Percentiles rank a stretch among this genome's conserved stretches.
Evolutionary conservation across 1,140 invertebrate genomes (phyloP).

Genomic region (Oppia nitens): DNA sequence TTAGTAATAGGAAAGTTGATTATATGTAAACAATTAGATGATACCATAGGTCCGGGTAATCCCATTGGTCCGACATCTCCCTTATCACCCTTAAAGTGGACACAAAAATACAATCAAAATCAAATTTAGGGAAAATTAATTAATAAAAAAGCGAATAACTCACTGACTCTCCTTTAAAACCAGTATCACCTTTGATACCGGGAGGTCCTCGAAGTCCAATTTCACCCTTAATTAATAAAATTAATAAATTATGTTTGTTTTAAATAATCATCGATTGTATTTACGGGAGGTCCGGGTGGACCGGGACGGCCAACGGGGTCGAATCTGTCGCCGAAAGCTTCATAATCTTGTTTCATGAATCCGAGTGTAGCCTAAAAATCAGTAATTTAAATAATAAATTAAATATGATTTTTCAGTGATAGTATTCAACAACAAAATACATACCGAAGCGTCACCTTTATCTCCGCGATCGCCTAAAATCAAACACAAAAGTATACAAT

Average conservation of each 20-base stretch:
- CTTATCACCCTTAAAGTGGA: slow-evolving; percentile 63
- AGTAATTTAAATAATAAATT: slow-evolving; percentile 2
- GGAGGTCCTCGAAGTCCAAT: slow-evolving; percentile 59
- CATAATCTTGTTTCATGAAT: slow-evolving; percentile 10
- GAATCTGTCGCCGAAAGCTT: slow-evolving; percentile 7
- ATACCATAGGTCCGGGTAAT: slow-evolving; percentile 64
- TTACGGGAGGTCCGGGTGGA: slow-evolving; percentile 45
- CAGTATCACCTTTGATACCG: slow-evolving; percentile 71
- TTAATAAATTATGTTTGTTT: not conserved
- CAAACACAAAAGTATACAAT: not conserved
- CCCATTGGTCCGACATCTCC: slow-evolving; percentile 86
- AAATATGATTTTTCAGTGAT: not conserved
- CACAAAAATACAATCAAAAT: slow-evolving; percentile 14
- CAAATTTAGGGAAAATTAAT: not conserved
- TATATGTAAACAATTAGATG: too few relatives aligned
- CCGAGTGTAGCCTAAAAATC: not conserved
- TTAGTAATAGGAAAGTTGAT: too few relatives aligned
- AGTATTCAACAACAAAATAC: slow-evolving; percentile 25
- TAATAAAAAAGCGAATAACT: not conserved
- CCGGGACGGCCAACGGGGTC: slow-evolving; percentile 46
- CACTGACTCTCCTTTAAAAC: slow-evolving; percentile 70
- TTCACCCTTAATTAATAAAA: slow-evolving; percentile 33
- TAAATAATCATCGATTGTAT: slow-evolving; percentile 18
- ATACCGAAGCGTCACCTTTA: slow-evolving; percentile 68
- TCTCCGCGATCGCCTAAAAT: slow-evolving; percentile 71